Evolutionary conservation across 2,113 vertebrate genomes (phyloP).

Genomic region (Chionodraco myersi): DNA sequence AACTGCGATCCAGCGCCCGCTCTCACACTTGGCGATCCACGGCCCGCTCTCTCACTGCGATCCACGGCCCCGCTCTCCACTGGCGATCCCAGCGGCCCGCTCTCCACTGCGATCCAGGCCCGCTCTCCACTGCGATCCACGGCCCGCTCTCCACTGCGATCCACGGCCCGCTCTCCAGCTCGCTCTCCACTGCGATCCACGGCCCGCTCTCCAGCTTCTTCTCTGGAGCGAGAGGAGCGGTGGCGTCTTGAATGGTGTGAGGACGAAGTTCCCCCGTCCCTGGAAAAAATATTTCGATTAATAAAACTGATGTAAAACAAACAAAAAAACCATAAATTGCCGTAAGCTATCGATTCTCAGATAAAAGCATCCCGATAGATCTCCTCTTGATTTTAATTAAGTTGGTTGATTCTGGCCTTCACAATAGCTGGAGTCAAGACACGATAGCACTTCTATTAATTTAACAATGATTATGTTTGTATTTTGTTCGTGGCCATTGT

Average conservation of each 20-base stretch:
- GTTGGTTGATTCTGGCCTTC: not conserved
- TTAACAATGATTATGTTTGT: not conserved
- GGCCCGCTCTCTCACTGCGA: too few relatives aligned
- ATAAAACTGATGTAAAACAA: not conserved
- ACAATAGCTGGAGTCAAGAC: not conserved
- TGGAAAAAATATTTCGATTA: conserved; percentile 8
- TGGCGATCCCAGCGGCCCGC: too few relatives aligned
- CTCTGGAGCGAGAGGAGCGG: conserved; percentile 80
- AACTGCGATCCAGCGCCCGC: too few relatives aligned
- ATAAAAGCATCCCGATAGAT: not conserved
- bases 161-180: too few relatives aligned
- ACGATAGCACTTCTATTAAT: not conserved
- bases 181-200: not conserved
- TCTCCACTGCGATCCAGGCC: too few relatives aligned
- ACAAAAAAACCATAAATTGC: too few relatives aligned
- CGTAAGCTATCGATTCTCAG: not conserved
- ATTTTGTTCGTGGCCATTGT: not conserved
- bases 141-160: too few relatives aligned
- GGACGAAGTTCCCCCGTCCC: conserved; percentile 83
- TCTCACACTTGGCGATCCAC: too few relatives aligned
- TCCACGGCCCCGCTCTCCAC: too few relatives aligned
- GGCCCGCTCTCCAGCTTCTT: conserved; percentile 73
- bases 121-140: too few relatives aligned
- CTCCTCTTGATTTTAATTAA: not conserved
- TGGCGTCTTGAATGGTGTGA: conserved; percentile 83